Evolutionary conservation across 2,888 invertebrate genomes (phyloP).

Genomic region (Melinaea marsaeus): DNA sequence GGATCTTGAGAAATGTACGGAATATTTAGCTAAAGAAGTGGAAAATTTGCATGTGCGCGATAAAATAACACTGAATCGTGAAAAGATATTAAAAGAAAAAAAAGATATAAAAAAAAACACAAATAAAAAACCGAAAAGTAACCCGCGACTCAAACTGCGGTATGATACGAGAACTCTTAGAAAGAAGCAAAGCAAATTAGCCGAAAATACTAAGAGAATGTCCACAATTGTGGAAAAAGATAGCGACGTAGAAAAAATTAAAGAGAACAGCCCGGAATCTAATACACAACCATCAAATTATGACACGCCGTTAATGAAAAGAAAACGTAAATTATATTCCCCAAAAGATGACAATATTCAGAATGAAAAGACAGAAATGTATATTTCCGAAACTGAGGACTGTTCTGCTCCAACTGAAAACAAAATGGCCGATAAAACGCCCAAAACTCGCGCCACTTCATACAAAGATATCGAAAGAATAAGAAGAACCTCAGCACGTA

Average conservation of each 20-base stretch:
- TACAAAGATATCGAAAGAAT: slow-evolving; percentile 61
- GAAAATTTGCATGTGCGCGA: slow-evolving; percentile 10
- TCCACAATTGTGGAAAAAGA: slow-evolving; percentile 45
- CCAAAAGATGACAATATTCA: slow-evolving; percentile 50
- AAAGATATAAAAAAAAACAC: slow-evolving; percentile 12
- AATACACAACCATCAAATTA: not conserved
- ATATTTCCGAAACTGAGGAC: slow-evolving; percentile 31
- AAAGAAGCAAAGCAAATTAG: slow-evolving; percentile 35
- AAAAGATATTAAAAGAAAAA: slow-evolving; percentile 8
- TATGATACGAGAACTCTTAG: slow-evolving; percentile 27
- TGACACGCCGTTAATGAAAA: slow-evolving; percentile 35
- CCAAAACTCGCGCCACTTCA: slow-evolving; percentile 43
- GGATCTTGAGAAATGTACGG: slow-evolving; percentile 48
- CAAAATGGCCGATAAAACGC: slow-evolving; percentile 35
- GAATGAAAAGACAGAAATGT: slow-evolving; percentile 33
- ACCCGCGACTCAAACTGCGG: slow-evolving; percentile 26
- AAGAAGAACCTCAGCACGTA: slow-evolving; percentile 41
- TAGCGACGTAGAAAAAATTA: slow-evolving; percentile 28
- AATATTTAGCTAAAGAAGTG: slow-evolving; percentile 37
- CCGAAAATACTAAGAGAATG: slow-evolving; percentile 37
- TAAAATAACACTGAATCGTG: slow-evolving; percentile 7
- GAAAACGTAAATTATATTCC: slow-evolving; percentile 64
- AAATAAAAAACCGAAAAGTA: slow-evolving; percentile 26
- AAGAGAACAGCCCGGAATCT: slow-evolving; percentile 19
- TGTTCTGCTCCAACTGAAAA: slow-evolving; percentile 13